Evolutionary conservation across 2,797 vertebrate species (phyloP).

Genomic region (Ciconia nigra): DNA sequence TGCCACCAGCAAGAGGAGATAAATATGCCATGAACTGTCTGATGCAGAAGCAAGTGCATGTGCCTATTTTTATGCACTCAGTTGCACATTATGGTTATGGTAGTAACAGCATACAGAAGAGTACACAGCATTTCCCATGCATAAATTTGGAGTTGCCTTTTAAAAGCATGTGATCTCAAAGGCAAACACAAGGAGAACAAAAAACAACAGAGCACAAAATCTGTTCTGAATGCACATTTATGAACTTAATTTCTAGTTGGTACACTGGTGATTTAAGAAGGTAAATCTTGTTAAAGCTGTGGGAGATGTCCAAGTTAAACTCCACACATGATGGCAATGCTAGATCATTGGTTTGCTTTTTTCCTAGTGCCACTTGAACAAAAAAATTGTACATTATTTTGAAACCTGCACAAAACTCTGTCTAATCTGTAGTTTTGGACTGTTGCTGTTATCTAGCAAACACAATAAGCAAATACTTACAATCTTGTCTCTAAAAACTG

Average conservation of each 20-base stretch:
- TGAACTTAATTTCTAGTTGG: background rate
- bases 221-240: background rate
- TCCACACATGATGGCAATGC: background rate
- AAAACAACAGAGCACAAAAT: background rate
- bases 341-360: background rate
- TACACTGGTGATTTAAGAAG: background rate
- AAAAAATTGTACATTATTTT: background rate
- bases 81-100: background rate
- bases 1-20: background rate
- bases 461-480: background rate
- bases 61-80: slow-evolving; percentile 4
- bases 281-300: background rate
- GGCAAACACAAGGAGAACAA: background rate
- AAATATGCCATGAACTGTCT: background rate
- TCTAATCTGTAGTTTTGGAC: background rate
- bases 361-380: background rate
- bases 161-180: background rate
- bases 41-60: background rate
- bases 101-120: background rate
- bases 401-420: background rate
- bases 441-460: background rate
- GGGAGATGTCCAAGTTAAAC: background rate
- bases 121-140: background rate
- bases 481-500: background rate
- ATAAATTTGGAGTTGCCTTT: background rate